These are phyloP conservation scores for Luperina testacea DNA, from an alignment of 2,888 invertebrate genomes.

Conservation along the genomic window DNA sequence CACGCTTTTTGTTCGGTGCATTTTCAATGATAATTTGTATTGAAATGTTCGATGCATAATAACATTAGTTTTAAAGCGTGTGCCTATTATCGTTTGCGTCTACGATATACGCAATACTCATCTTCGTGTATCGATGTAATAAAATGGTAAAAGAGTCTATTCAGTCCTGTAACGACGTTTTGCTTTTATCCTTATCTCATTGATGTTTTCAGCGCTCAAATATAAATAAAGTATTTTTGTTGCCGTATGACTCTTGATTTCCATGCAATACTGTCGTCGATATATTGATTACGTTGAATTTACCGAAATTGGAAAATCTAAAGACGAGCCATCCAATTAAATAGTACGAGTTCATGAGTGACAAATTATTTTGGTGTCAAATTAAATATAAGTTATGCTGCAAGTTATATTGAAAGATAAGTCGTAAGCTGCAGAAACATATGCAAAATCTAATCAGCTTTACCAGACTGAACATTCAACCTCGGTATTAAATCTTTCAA, in stretches of 20 bases:
- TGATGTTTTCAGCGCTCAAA: constrained; percentile 42
- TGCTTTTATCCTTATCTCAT: constrained; percentile 85
- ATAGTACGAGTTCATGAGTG: background rate
- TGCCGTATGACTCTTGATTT: constrained; percentile 12
- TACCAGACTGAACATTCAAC: constrained; percentile 35
- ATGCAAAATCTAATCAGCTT: constrained; percentile 56
- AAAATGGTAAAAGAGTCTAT: constrained; percentile 80
- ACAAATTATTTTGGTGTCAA: constrained; percentile 1
- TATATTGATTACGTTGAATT: constrained; percentile 2
- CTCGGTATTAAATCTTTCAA: constrained; percentile 61
- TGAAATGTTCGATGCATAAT: constrained; percentile 80
- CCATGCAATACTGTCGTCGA: background rate
- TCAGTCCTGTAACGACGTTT: constrained; percentile 79
- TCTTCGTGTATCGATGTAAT: constrained; percentile 74
- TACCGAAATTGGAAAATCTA: background rate
- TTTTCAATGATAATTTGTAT: constrained; percentile 79
- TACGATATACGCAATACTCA: constrained; percentile 70
- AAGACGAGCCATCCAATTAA: background rate
- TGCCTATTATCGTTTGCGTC: constrained; percentile 66
- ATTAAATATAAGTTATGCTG: constrained; percentile 10
- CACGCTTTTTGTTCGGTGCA: constrained; percentile 76
- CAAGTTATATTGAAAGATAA: constrained; percentile 2
- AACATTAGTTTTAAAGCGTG: constrained; percentile 69
- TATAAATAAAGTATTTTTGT: constrained; percentile 51
- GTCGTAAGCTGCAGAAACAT: constrained; percentile 12